phyloP scores from a whole-genome alignment of 2,888 invertebrate species.

The Meteorus cinctellus region DNA sequence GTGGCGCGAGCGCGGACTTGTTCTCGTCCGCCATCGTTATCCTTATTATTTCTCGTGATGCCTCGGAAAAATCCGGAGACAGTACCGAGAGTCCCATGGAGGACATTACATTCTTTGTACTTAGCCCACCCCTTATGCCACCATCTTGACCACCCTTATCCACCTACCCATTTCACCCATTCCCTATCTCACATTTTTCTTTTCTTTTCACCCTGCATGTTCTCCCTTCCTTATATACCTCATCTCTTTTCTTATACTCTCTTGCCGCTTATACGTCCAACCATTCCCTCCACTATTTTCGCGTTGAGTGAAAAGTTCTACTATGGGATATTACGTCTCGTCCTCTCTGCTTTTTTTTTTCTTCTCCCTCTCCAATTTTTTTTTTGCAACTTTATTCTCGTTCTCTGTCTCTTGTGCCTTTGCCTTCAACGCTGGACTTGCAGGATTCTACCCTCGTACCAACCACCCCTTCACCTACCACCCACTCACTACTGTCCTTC shows the following conservation, averaged over 20 bases:
- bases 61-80: slow-evolving; percentile 66
- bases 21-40: slow-evolving; percentile 59
- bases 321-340: slow-evolving; percentile 70
- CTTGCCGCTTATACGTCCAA: slow-evolving; percentile 20
- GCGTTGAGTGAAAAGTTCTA: slow-evolving; percentile 72
- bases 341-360: slow-evolving; percentile 48
- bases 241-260: slow-evolving; percentile 15
- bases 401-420: not conserved
- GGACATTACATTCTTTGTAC: slow-evolving; percentile 69
- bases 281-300: slow-evolving; percentile 58
- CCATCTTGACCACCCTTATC: not conserved
- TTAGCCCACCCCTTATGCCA: slow-evolving; percentile 57
- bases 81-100: slow-evolving; percentile 61
- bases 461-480: slow-evolving; percentile 36
- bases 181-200: slow-evolving; percentile 2
- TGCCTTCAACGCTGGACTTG: too few species aligned
- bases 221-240: slow-evolving; percentile 43
- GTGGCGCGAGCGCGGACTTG: slow-evolving; percentile 48
- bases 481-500: slow-evolving; percentile 28
- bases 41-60: slow-evolving; percentile 68
- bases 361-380: slow-evolving; percentile 19
- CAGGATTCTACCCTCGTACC: slow-evolving; percentile 30
- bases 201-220: slow-evolving; percentile 4
- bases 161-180: not conserved
- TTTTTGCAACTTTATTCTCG: not conserved